Evolutionary conservation across 1,140 invertebrate species (phyloP).

Genomic region (Adoxophyes honmai): DNA sequence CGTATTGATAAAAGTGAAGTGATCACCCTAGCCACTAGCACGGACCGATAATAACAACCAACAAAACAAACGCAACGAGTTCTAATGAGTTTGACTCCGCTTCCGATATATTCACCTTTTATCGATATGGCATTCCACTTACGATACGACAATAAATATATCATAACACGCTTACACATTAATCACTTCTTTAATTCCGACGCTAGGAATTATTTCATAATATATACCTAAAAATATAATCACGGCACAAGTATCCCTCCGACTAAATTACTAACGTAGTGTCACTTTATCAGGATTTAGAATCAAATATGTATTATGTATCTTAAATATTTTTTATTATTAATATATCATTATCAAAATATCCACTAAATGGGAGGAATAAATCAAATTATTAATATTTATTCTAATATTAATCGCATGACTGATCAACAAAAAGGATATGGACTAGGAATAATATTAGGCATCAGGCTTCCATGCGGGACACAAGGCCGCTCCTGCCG

Average conservation of each 20-base stretch:
- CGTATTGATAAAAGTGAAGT: conserved; percentile 76
- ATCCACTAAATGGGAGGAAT: conserved; percentile 77
- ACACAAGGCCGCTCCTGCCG: conserved; percentile 29
- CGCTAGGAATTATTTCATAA: conserved; percentile 77
- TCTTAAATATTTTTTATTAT: conserved; percentile 77
- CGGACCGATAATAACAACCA: conserved; percentile 50
- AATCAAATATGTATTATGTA: conserved; percentile 78
- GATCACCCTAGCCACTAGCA: conserved; percentile 39
- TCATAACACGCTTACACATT: conserved; percentile 75
- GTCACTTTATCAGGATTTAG: conserved; percentile 77
- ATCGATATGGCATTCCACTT: conserved; percentile 77
- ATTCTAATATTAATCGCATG: conserved; percentile 76
- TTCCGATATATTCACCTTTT: conserved; percentile 74
- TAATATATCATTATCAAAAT: conserved; percentile 78
- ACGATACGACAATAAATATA: conserved; percentile 75
- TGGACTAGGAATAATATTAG: conserved; percentile 76
- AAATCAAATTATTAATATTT: conserved; percentile 77
- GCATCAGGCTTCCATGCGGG: conserved; percentile 64
- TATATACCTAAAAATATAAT: conserved; percentile 78
- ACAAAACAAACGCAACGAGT: conserved; percentile 55
- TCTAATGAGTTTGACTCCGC: conserved; percentile 72
- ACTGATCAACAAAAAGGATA: conserved; percentile 77
- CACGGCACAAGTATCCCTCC: conserved; percentile 77
- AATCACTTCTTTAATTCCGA: conserved; percentile 77
- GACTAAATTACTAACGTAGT: conserved; percentile 77